Percentiles rank a stretch among this genome's conserved stretches.
These are phyloP conservation scores for Glomeris marginata DNA, from an alignment of 2,888 invertebrate species.

Conservation along the genomic window DNA sequence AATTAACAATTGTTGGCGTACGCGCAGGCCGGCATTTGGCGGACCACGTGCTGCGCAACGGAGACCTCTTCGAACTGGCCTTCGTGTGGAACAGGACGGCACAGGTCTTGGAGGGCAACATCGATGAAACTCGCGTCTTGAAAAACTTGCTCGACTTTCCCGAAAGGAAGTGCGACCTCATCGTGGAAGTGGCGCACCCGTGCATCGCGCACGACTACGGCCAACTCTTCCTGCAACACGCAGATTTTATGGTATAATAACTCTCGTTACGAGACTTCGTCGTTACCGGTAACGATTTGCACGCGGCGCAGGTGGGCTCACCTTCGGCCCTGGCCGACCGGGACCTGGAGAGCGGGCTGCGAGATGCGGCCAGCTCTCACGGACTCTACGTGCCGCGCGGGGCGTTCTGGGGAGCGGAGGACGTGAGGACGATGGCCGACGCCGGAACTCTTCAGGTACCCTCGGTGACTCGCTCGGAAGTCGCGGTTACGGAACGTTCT, in stretches of 20 bases:
- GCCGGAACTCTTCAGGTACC: slow-evolving; percentile 32
- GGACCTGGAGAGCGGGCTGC: slow-evolving; percentile 26
- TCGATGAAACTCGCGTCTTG: slow-evolving; percentile 23
- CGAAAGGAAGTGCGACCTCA: slow-evolving; percentile 26
- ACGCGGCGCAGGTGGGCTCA: slow-evolving; percentile 33
- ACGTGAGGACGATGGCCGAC: slow-evolving; percentile 39
- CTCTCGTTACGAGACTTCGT: too few relatives aligned
- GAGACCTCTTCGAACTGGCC: slow-evolving; percentile 26
- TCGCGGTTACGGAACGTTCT: not conserved
- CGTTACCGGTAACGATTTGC: not conserved
- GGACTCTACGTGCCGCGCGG: slow-evolving; percentile 37
- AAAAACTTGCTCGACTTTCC: slow-evolving; percentile 22
- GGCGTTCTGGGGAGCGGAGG: slow-evolving; percentile 41
- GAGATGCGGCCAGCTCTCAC: slow-evolving; percentile 25
- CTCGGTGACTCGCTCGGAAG: too few relatives aligned
- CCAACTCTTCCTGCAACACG: slow-evolving; percentile 29
- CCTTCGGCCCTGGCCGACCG: slow-evolving; percentile 37
- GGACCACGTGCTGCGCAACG: slow-evolving; percentile 23
- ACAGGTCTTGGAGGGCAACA: slow-evolving; percentile 17
- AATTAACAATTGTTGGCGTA: not conserved
- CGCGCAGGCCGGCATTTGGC: slow-evolving; percentile 32
- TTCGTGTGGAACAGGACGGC: slow-evolving; percentile 35
- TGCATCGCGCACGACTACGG: slow-evolving; percentile 33
- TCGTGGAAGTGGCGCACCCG: slow-evolving; percentile 41
- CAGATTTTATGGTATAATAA: slow-evolving; percentile 34